Percentiles rank a stretch among this genome's conserved stretches.
phyloP scores from a whole-genome alignment of 2,888 invertebrate genomes.

The Chromoteleia sp. region DNA sequence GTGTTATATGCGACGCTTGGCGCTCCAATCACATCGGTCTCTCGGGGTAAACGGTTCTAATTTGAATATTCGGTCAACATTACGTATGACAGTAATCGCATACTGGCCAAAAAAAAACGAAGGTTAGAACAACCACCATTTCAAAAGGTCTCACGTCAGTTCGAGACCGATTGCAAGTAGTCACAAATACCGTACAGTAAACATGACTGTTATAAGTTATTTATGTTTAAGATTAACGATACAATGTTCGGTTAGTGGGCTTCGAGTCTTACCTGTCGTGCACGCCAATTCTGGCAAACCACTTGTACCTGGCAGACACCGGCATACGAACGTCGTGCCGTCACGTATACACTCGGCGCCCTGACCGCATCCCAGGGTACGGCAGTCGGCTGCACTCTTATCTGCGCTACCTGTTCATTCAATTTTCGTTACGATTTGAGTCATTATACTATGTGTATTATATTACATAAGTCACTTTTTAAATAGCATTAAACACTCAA shows the following conservation, averaged over 20 bases:
- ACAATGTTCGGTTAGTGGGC: conserved; percentile 75
- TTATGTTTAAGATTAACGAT: conserved; percentile 75
- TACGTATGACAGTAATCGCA: conserved; percentile 70
- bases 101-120: conserved; percentile 79
- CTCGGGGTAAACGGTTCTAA: conserved; percentile 82
- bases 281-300: conserved; percentile 91
- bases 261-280: conserved; percentile 86
- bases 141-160: conserved; percentile 75
- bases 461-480: too few species aligned
- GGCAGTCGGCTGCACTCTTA: conserved; percentile 88
- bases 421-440: neutral
- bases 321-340: conserved; percentile 93
- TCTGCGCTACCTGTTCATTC: conserved; percentile 78
- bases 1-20: conserved; percentile 73
- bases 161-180: conserved; percentile 77
- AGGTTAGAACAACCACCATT: conserved; percentile 82
- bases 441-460: too few species aligned
- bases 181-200: conserved; percentile 83
- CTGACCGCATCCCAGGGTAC: conserved; percentile 93
- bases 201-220: conserved; percentile 73
- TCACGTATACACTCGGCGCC: conserved; percentile 95
- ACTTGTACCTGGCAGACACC: conserved; percentile 91
- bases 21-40: conserved; percentile 84
- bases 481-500: too few species aligned
- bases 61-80: conserved; percentile 37